These are phyloP conservation scores for Tubulanus polymorphus DNA, from an alignment of 2,888 invertebrate species.

Conservation along the genomic window DNA sequence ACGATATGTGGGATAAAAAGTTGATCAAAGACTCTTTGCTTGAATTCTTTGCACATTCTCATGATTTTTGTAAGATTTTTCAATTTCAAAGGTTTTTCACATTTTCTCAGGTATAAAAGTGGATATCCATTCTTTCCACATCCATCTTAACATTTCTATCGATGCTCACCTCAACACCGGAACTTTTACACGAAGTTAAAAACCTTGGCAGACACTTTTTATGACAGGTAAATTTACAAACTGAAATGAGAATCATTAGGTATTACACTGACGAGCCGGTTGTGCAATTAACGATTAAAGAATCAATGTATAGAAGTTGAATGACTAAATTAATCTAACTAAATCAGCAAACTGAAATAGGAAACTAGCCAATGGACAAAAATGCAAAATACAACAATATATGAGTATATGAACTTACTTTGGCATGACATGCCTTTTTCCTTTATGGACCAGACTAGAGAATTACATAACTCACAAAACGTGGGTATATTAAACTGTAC, in stretches of 20 bases:
- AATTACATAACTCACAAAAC: conserved; percentile 87
- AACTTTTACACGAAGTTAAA: conserved; percentile 41
- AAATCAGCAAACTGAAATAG: not conserved
- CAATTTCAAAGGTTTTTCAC: too few species aligned
- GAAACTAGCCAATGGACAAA: not conserved
- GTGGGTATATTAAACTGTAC: conserved; percentile 94
- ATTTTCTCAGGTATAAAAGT: too few species aligned
- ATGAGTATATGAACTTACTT: conserved; percentile 54
- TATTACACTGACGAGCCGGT: not conserved
- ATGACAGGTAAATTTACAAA: conserved; percentile 88
- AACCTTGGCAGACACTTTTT: conserved; percentile 87
- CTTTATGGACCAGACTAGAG: conserved; percentile 93
- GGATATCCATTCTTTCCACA: too few species aligned
- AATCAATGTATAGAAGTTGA: too few species aligned
- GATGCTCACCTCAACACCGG: conserved; percentile 19
- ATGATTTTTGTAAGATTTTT: too few species aligned
- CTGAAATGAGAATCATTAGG: conserved; percentile 49
- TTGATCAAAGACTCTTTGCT: too few species aligned
- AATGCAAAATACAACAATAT: conserved; percentile 7
- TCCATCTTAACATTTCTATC: too few species aligned
- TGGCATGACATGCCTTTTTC: conserved; percentile 78
- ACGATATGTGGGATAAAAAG: too few species aligned
- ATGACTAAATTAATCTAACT: too few species aligned
- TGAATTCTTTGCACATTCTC: too few species aligned
- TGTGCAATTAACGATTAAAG: too few species aligned